Conservation (phyloP, 2,888 invertebrate genomes). For the Drepana falcataria region DNA sequence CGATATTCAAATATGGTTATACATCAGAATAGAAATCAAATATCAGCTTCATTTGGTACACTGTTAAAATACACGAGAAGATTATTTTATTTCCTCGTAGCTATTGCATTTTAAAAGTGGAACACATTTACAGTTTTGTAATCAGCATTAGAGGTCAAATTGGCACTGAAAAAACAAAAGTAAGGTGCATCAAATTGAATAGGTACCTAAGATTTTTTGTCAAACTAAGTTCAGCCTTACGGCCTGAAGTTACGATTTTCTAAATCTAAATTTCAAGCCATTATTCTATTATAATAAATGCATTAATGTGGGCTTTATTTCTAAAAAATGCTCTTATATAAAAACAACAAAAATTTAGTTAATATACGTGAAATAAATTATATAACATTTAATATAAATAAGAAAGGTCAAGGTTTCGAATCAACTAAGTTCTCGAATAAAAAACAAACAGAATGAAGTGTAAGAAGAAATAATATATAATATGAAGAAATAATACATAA, state of each 20-base stretch:
- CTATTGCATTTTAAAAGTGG: neutral
- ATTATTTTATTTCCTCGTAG: neutral
- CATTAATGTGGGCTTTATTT: too few species aligned
- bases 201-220: neutral
- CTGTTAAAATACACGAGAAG: neutral
- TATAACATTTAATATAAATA: too few species aligned
- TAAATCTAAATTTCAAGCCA: neutral
- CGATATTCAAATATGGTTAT: neutral
- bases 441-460: too few species aligned
- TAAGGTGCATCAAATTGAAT: neutral
- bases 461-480: too few species aligned
- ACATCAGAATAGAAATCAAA: neutral
- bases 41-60: neutral
- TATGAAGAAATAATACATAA: too few species aligned
- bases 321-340: too few species aligned
- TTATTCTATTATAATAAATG: neutral
- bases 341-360: too few species aligned
- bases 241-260: neutral
- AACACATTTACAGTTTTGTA: neutral
- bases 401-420: too few species aligned
- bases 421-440: too few species aligned
- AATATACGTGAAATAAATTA: too few species aligned
- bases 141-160: conserved; percentile 1
- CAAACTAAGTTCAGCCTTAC: neutral
- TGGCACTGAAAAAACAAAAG: neutral